Evolutionary conservation across 2,888 invertebrate species (phyloP).

Genomic region (Perithous albicinctus): DNA sequence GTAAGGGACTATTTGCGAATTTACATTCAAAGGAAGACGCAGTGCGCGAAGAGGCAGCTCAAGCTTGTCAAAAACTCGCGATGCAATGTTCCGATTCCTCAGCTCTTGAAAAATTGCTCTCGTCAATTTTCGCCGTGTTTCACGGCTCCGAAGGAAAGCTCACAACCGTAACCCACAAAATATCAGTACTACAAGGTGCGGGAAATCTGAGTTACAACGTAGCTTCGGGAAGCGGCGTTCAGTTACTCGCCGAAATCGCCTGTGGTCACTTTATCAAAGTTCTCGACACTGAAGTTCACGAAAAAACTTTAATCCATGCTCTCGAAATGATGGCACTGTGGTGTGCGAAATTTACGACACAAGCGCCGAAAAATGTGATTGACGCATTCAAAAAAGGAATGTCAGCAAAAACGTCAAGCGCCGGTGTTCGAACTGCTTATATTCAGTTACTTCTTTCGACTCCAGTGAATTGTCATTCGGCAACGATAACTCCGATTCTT

Average conservation of each 20-base stretch:
- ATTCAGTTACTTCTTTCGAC: conserved; percentile 88
- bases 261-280: conserved; percentile 90
- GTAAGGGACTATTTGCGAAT: conserved; percentile 94
- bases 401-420: conserved; percentile 91
- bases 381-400: conserved; percentile 91
- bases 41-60: conserved; percentile 90
- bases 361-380: conserved; percentile 88
- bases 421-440: conserved; percentile 92
- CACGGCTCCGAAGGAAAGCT: conserved; percentile 96
- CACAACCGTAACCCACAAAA: conserved; percentile 94
- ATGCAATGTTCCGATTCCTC: conserved; percentile 89
- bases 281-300: conserved; percentile 95
- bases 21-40: conserved; percentile 94
- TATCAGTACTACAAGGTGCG: conserved; percentile 92
- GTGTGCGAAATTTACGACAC: conserved; percentile 89
- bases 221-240: conserved; percentile 87
- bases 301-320: conserved; percentile 93
- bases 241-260: conserved; percentile 87
- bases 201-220: conserved; percentile 91
- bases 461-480: conserved; percentile 73
- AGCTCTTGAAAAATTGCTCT: conserved; percentile 89
- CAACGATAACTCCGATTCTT: conserved; percentile 87
- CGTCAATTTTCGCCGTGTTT: conserved; percentile 91
- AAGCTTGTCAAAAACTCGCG: conserved; percentile 90
- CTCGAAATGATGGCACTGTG: conserved; percentile 93